Evolutionary conservation across 1,140 invertebrate species (phyloP), one percentile per base, ranked within the genome.

Genomic region (Drosophila miranda): DNA sequence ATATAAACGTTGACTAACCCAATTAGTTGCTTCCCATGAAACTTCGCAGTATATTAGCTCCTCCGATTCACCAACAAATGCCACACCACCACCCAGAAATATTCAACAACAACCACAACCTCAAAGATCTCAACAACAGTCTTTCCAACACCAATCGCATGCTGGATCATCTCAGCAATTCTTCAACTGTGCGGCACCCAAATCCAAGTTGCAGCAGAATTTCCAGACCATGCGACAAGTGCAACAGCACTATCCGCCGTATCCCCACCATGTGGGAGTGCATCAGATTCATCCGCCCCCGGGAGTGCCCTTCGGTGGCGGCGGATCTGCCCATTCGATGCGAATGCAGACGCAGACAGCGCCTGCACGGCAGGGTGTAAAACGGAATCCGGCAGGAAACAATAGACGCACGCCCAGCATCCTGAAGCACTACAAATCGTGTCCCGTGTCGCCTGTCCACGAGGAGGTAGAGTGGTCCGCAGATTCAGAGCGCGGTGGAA

Each of bases 361-460:
- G 8, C 19, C 73, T 4, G 16, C 75, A 1, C 54, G 74, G 3
- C 34, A 61, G 23, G 66, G 80, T 3, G 72, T 59, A 2, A 90
- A 90, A 23, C 73, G 89, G 0, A 90, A 90, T 71, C 89, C 86
- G 2, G 82, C 78, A 2, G 84, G 89, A 0, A 90, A 90, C n/a
- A 83, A 76, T 51, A 67, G 89, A 3, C 92, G 92, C 44, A 91
- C 92, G n/a, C 91, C 93, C 6, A 93, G 93, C 75, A 94, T 94
- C 44, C 92, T 94, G 56, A 95, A 94, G 67, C 93, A 94, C 86
- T 94, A 95, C 64, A 95, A 95, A 75, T 94, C 94, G 6, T 93
- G 94, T 74, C 94, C 94, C 1, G 94, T 95, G 0, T 94, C 94
- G 2, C 94, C 94, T 0, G 94, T 95, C 0, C 94, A 93, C 28